phyloP scores from a whole-genome alignment of 1,140 invertebrate species.

The Thaumatotibia leucotreta region DNA sequence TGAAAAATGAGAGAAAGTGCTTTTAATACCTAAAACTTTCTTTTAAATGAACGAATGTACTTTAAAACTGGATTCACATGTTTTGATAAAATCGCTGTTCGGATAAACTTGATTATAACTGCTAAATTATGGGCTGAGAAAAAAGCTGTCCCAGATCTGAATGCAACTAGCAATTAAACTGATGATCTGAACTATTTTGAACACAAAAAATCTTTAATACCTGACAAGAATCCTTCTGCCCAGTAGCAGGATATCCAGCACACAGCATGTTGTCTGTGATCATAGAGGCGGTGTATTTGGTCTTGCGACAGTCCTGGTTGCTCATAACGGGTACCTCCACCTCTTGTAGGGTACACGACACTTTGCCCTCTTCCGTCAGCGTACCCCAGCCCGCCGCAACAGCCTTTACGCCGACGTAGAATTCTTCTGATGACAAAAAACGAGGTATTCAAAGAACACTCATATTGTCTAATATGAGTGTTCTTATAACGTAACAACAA shows the following conservation, averaged over 20 bases:
- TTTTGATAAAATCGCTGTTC: background rate
- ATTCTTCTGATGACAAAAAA: constrained; percentile 73
- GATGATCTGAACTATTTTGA: no score
- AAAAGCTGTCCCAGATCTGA: no score
- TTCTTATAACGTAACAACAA: no score
- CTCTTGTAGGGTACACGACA: constrained; percentile 87
- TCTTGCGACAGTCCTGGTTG: constrained; percentile 85
- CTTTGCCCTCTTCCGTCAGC: constrained; percentile 86
- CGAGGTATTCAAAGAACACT: no score
- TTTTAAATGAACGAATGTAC: background rate
- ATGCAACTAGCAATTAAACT: no score
- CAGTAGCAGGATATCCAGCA: constrained; percentile 85
- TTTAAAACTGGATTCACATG: background rate
- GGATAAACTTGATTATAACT: background rate
- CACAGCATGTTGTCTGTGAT: constrained; percentile 93
- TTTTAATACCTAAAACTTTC: background rate
- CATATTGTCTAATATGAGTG: no score
- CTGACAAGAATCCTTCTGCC: constrained; percentile 90
- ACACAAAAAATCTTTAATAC: constrained; percentile 59
- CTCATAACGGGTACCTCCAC: constrained; percentile 90
- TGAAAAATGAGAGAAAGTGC: constrained; percentile 65
- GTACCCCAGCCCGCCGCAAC: constrained; percentile 92
- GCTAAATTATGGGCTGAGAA: background rate
- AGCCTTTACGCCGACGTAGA: constrained; percentile 83
- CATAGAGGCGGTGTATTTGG: constrained; percentile 86